Conservation (phyloP, 2,113 vertebrate genomes). For the Lipophrys pholis region DNA sequence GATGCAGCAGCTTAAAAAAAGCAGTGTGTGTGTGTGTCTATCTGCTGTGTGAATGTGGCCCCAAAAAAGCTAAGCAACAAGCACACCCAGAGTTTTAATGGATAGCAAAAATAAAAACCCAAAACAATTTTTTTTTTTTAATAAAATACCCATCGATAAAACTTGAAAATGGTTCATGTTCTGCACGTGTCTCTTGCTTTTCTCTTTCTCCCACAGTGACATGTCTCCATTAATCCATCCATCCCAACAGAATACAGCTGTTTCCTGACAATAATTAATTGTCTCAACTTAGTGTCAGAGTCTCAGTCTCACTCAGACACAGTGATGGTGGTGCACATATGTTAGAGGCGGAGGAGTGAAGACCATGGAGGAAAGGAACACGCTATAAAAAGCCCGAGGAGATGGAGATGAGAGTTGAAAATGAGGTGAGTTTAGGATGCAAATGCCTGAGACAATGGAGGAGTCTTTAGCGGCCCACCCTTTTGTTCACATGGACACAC, state of each 20-base stretch:
- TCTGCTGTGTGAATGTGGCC: conserved; percentile 72
- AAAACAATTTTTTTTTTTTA: conserved; percentile 69
- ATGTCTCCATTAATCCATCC: conserved; percentile 41
- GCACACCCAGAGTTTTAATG: conserved; percentile 79
- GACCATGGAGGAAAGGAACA: background rate
- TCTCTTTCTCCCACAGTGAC: conserved; percentile 31
- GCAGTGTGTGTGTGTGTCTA: conserved; percentile 30
- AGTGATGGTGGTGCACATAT: conserved; percentile 7
- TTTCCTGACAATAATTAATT: conserved; percentile 39
- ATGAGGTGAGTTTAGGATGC: background rate
- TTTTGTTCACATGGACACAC: background rate
- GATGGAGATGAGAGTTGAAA: background rate
- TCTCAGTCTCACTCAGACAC: background rate
- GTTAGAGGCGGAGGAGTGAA: conserved; percentile 16
- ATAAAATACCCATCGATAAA: too few relatives aligned
- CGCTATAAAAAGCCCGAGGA: background rate
- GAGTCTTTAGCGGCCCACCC: background rate
- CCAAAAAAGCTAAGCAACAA: conserved; percentile 80
- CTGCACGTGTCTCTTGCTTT: conserved; percentile 26
- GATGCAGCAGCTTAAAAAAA: conserved; percentile 30
- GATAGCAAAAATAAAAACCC: conserved; percentile 54
- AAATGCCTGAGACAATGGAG: background rate
- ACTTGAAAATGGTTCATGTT: conserved; percentile 34
- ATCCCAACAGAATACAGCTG: conserved; percentile 32
- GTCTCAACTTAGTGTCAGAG: conserved; percentile 42